Conservation (phyloP, 2,797 vertebrate genomes). For the Gymnoscopelus microlampas region DNA sequence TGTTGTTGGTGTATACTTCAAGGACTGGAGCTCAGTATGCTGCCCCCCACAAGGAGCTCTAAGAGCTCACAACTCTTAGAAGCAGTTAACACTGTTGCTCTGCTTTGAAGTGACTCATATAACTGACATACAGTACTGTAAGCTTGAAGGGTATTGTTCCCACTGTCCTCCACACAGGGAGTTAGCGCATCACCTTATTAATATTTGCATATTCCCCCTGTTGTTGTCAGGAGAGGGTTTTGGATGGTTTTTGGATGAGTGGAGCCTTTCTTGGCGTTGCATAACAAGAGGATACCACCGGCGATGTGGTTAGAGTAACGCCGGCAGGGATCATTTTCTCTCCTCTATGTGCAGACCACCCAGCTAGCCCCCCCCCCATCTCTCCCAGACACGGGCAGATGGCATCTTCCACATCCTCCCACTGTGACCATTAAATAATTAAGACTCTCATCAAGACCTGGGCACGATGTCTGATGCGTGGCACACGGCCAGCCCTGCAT, state of each 20-base stretch:
- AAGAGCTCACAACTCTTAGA: slow-evolving; percentile 35
- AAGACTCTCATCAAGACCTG: slow-evolving; percentile 83
- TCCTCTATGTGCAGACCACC: slow-evolving; percentile 44
- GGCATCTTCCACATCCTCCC: slow-evolving; percentile 78
- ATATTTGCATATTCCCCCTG: slow-evolving; percentile 23
- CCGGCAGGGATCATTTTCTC: slow-evolving; percentile 48
- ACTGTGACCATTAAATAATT: slow-evolving; percentile 84
- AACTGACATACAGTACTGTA: slow-evolving; percentile 37
- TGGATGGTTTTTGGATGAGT: slow-evolving; percentile 1
- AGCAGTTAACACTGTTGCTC: slow-evolving; percentile 39
- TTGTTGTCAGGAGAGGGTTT: slow-evolving; percentile 18
- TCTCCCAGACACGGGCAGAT: slow-evolving; percentile 76
- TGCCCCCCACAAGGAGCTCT: slow-evolving; percentile 33
- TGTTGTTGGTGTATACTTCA: slow-evolving; percentile 41
- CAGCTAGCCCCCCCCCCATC: slow-evolving; percentile 54
- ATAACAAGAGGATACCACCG: slow-evolving; percentile 20
- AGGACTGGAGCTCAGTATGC: slow-evolving; percentile 36
- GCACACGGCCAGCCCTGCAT: slow-evolving; percentile 63
- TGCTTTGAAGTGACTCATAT: slow-evolving; percentile 40
- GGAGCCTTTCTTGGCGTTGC: slow-evolving; percentile 13
- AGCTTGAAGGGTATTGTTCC: slow-evolving; percentile 30
- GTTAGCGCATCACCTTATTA: slow-evolving; percentile 22
- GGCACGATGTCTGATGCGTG: slow-evolving; percentile 72
- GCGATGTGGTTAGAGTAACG: slow-evolving; percentile 33
- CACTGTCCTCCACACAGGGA: slow-evolving; percentile 3